Evolutionary conservation across 1,140 invertebrate genomes (phyloP), one percentile per base, ranked within the genome.

Genomic region (Myzus persicae): DNA sequence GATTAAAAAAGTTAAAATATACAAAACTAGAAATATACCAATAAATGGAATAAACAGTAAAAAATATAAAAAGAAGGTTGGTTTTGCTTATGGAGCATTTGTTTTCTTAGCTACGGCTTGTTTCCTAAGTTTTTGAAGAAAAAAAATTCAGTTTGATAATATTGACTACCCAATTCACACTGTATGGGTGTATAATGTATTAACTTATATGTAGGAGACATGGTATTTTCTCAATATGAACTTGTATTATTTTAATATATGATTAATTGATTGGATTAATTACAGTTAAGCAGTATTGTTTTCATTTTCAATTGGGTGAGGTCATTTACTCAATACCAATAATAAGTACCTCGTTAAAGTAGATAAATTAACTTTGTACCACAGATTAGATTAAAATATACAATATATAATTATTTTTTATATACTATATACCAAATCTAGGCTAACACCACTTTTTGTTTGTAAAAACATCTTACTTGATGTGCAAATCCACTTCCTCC

Each of bases 401-500:
- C 2, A 76, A 36, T 18, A n/a, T 18, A n/a, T 18, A 76, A 8
- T 14, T 76, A n/a, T 67, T 31, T 76, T 76, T 18, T 76, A 76
- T n/a, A 18, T 18, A n/a, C 31, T n/a, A 6, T 76, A 51, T 24
- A 51, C 6, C 2, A 22, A 18, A n/a, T 76, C 5, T 76, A n/a
- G 59, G 59, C 31, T 76, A 31, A 14, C n/a, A 36, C 4, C 36
- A n/a, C 8, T 54, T 26, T 54, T 51, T 1, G 1, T 90, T 54
- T 51, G 3, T 22, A 18, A 44, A 67, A 20, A 46, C 11, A n/a
- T 93, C 94, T 94, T 94, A 97, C 97, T 95, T 97, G 97, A 95
- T 97, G 97, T 42, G 96, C 95, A 94, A 96, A 96, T 3, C 97
- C 97, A 95, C 97, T 96, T 51, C 96, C 96, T 93, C 96, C 95